These are phyloP conservation scores for Pionites leucogaster DNA, from an alignment of 2,113 vertebrate species.

Conservation along the genomic window DNA sequence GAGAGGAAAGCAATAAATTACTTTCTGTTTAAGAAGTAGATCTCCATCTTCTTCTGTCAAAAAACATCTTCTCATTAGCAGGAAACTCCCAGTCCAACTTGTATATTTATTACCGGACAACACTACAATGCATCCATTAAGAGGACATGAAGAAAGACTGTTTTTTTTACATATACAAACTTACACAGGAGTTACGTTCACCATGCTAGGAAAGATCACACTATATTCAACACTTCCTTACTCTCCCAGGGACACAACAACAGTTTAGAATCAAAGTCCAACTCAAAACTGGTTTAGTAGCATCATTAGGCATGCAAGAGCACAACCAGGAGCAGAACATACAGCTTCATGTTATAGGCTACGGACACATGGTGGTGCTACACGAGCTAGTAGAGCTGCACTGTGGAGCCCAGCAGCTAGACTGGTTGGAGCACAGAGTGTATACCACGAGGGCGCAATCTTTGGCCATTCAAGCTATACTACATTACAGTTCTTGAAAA, in stretches of 20 bases:
- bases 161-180: not conserved
- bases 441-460: not conserved
- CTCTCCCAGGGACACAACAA: not conserved
- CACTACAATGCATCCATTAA: not conserved
- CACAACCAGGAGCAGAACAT: conserved; percentile 9
- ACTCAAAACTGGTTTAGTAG: conserved; percentile 5
- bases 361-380: conserved; percentile 70
- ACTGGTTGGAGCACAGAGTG: not conserved
- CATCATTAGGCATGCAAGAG: not conserved
- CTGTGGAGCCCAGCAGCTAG: not conserved
- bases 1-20: conserved; percentile 46
- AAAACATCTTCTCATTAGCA: not conserved
- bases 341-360: not conserved
- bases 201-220: not conserved
- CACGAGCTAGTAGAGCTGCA: not conserved
- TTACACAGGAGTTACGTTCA: not conserved
- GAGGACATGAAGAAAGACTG: not conserved
- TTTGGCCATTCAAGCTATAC: not conserved
- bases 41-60: not conserved
- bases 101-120: not conserved
- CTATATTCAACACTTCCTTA: not conserved
- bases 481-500: not conserved
- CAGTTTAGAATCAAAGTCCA: not conserved
- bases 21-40: not conserved
- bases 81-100: not conserved